These are phyloP conservation scores for Nomia melanderi DNA, from an alignment of 1,140 invertebrate genomes.

Conservation along the genomic window DNA sequence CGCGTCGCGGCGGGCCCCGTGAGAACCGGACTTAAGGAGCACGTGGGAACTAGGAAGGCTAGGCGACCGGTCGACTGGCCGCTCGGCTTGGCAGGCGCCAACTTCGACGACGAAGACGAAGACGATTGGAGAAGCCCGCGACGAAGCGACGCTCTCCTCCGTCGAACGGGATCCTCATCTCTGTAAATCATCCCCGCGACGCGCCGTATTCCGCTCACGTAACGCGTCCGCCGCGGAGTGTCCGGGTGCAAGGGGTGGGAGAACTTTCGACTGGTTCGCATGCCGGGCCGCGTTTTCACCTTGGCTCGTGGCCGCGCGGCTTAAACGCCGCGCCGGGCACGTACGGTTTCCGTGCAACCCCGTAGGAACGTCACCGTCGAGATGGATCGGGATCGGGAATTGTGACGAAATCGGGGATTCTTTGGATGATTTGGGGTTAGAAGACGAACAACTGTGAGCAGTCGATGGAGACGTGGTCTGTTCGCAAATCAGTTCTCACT, in stretches of 20 bases:
- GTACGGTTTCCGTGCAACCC: constrained; percentile 15
- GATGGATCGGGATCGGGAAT: too few species aligned
- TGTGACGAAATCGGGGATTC: too few species aligned
- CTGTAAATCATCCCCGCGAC: constrained; percentile 47
- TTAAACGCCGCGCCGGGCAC: constrained; percentile 27
- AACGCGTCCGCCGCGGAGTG: constrained; percentile 22
- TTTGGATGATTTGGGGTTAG: too few species aligned
- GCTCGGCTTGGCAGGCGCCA: constrained; percentile 31
- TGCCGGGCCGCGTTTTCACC: constrained; percentile 44
- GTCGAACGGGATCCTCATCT: constrained; percentile 56
- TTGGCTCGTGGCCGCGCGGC: constrained; percentile 43
- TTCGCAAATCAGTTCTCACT: too few species aligned
- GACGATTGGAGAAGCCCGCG: constrained; percentile 7
- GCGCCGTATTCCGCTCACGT: constrained; percentile 48
- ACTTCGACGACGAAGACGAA: too few species aligned
- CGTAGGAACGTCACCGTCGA: constrained; percentile 29
- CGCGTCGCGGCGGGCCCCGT: constrained; percentile 10
- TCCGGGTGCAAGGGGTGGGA: constrained; percentile 11
- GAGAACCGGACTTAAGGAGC: constrained; percentile 49
- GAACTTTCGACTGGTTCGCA: constrained; percentile 44
- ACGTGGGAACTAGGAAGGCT: constrained; percentile 53
- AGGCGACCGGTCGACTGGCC: not conserved
- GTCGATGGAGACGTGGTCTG: too few species aligned
- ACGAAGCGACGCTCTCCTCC: constrained; percentile 5
- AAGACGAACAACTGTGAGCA: too few species aligned